phyloP scores from a whole-genome alignment of 2,113 vertebrate genomes.

The Polyodon spathula region DNA sequence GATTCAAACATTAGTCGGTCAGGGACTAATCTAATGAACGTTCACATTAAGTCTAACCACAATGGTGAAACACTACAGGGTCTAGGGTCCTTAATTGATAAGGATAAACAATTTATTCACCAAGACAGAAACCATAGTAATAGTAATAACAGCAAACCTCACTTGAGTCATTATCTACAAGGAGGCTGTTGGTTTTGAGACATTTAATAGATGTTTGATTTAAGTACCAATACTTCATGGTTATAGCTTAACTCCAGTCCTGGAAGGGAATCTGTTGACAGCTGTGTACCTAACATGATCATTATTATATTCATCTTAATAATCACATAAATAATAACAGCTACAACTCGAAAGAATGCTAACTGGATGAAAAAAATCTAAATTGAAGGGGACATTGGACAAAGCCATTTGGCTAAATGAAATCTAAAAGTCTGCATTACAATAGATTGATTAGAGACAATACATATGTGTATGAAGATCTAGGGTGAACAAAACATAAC shows the following conservation, averaged over 20 bases:
- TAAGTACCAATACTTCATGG: slow-evolving; percentile 13
- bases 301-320: slow-evolving; percentile 27
- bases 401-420: background rate
- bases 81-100: too few species aligned
- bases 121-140: background rate
- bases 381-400: background rate
- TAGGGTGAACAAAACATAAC: background rate
- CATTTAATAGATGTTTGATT: slow-evolving; percentile 18
- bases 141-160: slow-evolving; percentile 11
- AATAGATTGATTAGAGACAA: background rate
- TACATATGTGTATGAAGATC: background rate
- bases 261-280: slow-evolving; percentile 17
- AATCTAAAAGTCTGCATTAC: background rate
- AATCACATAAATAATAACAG: slow-evolving; percentile 21
- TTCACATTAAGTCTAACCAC: too few species aligned
- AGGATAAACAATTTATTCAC: too few species aligned
- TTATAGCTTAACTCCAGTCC: slow-evolving; percentile 15
- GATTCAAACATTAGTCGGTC: too few species aligned
- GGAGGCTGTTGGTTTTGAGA: slow-evolving; percentile 16
- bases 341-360: slow-evolving; percentile 9
- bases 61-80: too few species aligned
- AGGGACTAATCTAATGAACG: too few species aligned
- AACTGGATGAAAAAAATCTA: slow-evolving; percentile 5
- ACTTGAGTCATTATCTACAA: slow-evolving; percentile 9
- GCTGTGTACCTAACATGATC: slow-evolving; percentile 21